Conservation (phyloP, 2,113 vertebrate genomes). For the Lasiurus borealis region DNA sequence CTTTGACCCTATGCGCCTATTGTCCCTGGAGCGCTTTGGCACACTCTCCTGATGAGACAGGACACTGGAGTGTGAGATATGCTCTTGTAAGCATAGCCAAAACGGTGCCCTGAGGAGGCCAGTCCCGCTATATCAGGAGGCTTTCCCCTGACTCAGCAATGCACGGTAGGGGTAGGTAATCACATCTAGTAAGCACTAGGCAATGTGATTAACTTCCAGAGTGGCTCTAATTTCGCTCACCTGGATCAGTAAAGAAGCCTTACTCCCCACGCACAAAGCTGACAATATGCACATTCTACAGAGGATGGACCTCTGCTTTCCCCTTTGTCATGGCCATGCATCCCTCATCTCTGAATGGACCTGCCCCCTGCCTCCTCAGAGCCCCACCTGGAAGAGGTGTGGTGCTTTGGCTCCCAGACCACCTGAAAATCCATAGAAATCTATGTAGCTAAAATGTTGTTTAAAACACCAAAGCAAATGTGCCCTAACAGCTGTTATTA, state of each 20-base stretch:
- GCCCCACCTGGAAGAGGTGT: background rate
- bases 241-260: background rate
- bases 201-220: background rate
- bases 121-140: too few relatives aligned
- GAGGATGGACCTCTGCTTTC: background rate
- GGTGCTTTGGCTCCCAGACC: too few relatives aligned
- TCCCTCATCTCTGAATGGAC: background rate
- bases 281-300: too few relatives aligned
- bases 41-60: background rate
- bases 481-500: background rate
- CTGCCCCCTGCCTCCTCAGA: background rate
- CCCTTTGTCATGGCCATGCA: rapidly evolving
- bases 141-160: background rate
- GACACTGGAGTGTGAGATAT: rapidly evolving
- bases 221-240: background rate
- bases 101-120: too few relatives aligned
- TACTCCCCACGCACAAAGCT: too few relatives aligned
- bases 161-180: background rate
- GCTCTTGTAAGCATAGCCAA: rapidly evolving
- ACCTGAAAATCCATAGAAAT: background rate
- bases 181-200: too few relatives aligned
- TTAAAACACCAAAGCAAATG: background rate
- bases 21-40: rapidly evolving
- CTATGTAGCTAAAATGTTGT: background rate
- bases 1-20: rapidly evolving